These are phyloP conservation scores for Harmothoe impar DNA, from an alignment of 2,888 invertebrate species.

Conservation along the genomic window DNA sequence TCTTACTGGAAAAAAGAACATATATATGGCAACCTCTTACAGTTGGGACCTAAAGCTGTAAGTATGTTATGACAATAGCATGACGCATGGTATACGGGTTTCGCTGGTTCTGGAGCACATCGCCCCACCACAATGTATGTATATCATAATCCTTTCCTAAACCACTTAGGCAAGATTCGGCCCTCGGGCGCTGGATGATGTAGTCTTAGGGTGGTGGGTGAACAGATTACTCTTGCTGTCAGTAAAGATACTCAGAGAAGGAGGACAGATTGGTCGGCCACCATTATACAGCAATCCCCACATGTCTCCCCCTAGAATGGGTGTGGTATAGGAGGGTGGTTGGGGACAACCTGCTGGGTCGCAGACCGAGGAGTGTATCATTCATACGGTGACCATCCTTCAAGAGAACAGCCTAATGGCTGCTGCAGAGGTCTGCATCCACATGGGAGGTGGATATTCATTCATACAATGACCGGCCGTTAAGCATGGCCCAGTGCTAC, in stretches of 20 bases:
- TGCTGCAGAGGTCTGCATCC: background rate
- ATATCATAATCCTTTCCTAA: too few relatives aligned
- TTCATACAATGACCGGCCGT: constrained; percentile 2
- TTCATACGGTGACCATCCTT: constrained; percentile 31
- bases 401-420: constrained; percentile 9
- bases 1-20: too few relatives aligned
- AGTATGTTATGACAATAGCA: too few relatives aligned
- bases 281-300: constrained; percentile 18
- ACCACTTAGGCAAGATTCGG: too few relatives aligned
- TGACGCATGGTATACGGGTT: too few relatives aligned
- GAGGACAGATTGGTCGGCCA: background rate
- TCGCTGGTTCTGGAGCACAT: too few relatives aligned
- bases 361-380: background rate
- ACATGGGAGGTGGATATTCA: constrained; percentile 28
- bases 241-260: background rate
- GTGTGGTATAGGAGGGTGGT: background rate
- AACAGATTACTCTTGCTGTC: background rate
- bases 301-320: background rate
- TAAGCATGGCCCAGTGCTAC: background rate
- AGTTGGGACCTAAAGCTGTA: too few relatives aligned
- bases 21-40: too few relatives aligned
- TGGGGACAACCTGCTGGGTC: background rate
- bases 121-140: too few relatives aligned
- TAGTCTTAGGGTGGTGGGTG: background rate
- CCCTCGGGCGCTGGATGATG: too few relatives aligned